These are phyloP conservation scores for Catocala nupta DNA, from an alignment of 2,888 invertebrate genomes.

Conservation along the genomic window DNA sequence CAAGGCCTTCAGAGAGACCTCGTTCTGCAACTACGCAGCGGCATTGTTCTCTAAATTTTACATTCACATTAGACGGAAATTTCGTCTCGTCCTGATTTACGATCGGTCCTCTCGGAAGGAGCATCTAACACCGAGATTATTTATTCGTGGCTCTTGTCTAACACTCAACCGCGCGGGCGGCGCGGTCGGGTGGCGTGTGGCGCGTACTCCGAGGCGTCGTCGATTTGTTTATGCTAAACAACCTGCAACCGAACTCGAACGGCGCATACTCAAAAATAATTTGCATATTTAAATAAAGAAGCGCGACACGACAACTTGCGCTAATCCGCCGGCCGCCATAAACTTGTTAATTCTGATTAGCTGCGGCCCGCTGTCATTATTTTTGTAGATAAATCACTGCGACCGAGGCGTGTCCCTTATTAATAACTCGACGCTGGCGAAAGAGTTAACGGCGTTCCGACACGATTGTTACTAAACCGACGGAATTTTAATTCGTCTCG, in stretches of 20 bases:
- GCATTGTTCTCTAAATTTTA: constrained; percentile 78
- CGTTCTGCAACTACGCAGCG: constrained; percentile 63
- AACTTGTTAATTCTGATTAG: constrained; percentile 75
- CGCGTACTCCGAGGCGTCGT: constrained; percentile 34
- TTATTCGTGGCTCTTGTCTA: constrained; percentile 73
- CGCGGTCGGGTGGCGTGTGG: constrained; percentile 10
- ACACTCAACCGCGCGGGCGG: constrained; percentile 52
- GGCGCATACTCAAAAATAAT: constrained; percentile 75
- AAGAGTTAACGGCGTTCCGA: constrained; percentile 80
- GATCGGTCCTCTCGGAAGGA: constrained; percentile 69
- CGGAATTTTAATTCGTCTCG: constrained; percentile 84
- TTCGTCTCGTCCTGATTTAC: constrained; percentile 79
- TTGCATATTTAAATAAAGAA: constrained; percentile 77
- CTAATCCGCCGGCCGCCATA: constrained; percentile 59
- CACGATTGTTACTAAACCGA: constrained; percentile 83
- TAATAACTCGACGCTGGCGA: constrained; percentile 73
- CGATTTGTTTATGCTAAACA: constrained; percentile 82
- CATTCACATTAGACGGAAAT: constrained; percentile 78
- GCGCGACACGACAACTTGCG: constrained; percentile 61
- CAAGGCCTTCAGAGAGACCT: constrained; percentile 68
- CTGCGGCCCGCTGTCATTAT: constrained; percentile 62
- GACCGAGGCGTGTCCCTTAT: constrained; percentile 73
- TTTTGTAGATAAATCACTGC: constrained; percentile 73
- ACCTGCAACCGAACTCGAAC: constrained; percentile 70
- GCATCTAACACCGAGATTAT: constrained; percentile 76